Percentiles rank a stretch among this genome's conserved stretches.
phyloP scores from a whole-genome alignment of 2,113 vertebrate species.

The Nicator chloris region DNA sequence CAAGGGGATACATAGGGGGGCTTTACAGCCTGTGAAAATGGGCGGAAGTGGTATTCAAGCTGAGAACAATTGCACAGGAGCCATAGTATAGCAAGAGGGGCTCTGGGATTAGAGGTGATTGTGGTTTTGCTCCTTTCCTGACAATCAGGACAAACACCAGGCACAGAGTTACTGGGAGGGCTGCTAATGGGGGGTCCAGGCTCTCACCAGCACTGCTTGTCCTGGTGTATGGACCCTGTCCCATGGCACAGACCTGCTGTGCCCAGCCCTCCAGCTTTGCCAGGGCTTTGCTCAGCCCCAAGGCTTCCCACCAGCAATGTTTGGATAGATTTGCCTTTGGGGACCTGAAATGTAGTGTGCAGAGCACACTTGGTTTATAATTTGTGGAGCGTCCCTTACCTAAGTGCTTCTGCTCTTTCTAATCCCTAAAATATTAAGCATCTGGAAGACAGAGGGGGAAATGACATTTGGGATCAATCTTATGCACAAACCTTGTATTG shows the following conservation, averaged over 20 bases:
- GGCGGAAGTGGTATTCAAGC: slow-evolving; percentile 32
- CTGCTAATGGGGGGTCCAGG: not conserved
- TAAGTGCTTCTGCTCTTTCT: not conserved
- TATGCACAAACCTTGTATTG: not conserved
- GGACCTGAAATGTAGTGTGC: not conserved
- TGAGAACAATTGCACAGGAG: slow-evolving; percentile 39
- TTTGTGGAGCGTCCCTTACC: not conserved
- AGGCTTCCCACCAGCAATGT: not conserved
- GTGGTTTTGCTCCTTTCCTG: slow-evolving; percentile 43
- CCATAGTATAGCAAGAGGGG: not conserved
- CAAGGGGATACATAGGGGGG: not conserved
- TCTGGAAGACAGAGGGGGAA: not conserved
- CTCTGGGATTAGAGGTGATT: slow-evolving; percentile 56
- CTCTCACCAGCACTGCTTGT: not conserved
- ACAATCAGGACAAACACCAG: slow-evolving; percentile 38
- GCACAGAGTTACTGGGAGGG: not conserved
- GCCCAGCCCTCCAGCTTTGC: not conserved
- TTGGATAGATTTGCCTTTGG: not conserved
- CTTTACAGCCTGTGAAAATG: slow-evolving; percentile 13
- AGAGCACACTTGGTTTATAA: not conserved
- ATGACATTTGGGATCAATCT: not conserved
- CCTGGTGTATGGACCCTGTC: not conserved
- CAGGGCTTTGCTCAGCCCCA: not conserved
- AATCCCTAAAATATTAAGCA: not conserved
- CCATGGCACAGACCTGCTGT: not conserved